Conservation (phyloP, 2,888 invertebrate species). For the Drosophila fungiperda region DNA sequence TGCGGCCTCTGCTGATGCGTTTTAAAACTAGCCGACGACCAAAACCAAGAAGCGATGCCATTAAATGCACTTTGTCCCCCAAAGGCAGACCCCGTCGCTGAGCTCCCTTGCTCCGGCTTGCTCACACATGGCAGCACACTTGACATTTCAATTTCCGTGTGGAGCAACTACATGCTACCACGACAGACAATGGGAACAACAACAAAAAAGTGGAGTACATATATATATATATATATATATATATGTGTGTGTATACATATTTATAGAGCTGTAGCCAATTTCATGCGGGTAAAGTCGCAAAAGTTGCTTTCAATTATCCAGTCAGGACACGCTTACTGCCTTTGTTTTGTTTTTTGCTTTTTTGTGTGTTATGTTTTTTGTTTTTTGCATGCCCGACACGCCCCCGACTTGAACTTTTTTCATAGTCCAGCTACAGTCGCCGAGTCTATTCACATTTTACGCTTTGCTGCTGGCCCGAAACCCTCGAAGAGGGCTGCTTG, state of each 20-base stretch:
- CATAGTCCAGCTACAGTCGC: slow-evolving; percentile 43
- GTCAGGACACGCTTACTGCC: slow-evolving; percentile 72
- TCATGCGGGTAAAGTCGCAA: slow-evolving; percentile 67
- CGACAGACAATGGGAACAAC: slow-evolving; percentile 36
- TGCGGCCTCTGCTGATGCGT: slow-evolving; percentile 41
- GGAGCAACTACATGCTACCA: slow-evolving; percentile 38
- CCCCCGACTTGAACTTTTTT: slow-evolving; percentile 37
- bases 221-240: slow-evolving; percentile 2
- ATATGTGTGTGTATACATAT: background rate
- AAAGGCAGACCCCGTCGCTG: slow-evolving; percentile 1
- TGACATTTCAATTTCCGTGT: slow-evolving; percentile 76
- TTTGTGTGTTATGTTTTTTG: slow-evolving; percentile 19
- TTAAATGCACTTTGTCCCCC: slow-evolving; percentile 46
- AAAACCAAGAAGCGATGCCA: slow-evolving; percentile 30
- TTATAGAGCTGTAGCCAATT: slow-evolving; percentile 60
- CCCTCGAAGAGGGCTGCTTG: slow-evolving; percentile 39
- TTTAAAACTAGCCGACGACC: slow-evolving; percentile 37
- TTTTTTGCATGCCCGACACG: slow-evolving; percentile 61
- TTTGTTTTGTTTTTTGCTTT: slow-evolving; percentile 46
- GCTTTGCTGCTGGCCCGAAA: slow-evolving; percentile 71
- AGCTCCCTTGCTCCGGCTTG: slow-evolving; percentile 10
- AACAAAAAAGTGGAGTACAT: slow-evolving; percentile 13
- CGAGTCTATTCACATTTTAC: slow-evolving; percentile 75
- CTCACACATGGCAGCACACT: slow-evolving; percentile 61
- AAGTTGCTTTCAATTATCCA: slow-evolving; percentile 82